These are phyloP conservation scores for Solea senegalensis DNA, from an alignment of 2,113 vertebrate genomes.

Conservation along the genomic window DNA sequence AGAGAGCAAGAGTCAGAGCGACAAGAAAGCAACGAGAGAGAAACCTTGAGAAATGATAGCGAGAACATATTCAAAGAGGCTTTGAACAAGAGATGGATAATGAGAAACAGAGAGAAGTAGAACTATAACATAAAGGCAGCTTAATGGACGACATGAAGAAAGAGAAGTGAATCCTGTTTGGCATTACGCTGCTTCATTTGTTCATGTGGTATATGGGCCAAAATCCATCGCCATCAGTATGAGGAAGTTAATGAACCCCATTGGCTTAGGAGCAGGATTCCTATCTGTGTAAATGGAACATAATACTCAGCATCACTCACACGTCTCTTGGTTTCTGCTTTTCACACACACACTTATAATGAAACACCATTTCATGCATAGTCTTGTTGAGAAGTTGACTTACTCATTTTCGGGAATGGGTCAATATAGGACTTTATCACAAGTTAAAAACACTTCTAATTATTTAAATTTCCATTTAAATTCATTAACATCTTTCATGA, in stretches of 20 bases:
- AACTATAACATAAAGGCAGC: neutral
- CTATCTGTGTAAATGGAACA: constrained; percentile 17
- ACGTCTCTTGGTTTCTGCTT: neutral
- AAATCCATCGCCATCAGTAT: constrained; percentile 35
- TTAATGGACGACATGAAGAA: constrained; percentile 18
- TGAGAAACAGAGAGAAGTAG: constrained; percentile 7
- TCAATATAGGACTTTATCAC: too few relatives aligned
- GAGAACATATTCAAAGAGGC: neutral
- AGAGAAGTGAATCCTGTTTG: constrained; percentile 1
- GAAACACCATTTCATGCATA: neutral
- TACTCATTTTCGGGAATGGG: neutral
- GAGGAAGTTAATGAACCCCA: constrained; percentile 39
- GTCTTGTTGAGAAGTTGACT: neutral
- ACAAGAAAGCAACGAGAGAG: constrained; percentile 3
- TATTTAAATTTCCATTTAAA: too few relatives aligned
- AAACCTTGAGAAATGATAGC: constrained; percentile 16
- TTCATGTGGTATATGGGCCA: constrained; percentile 13
- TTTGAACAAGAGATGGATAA: constrained; percentile 7
- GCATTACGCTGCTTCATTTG: constrained; percentile 9
- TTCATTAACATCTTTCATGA: too few relatives aligned
- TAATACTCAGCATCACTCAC: neutral
- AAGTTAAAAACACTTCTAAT: too few relatives aligned
- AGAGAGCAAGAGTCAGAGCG: neutral
- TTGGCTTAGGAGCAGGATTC: constrained; percentile 26
- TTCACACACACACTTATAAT: neutral